These are phyloP conservation scores for Potamarius usumacintae DNA, from an alignment of 2,113 vertebrate species.

Conservation along the genomic window DNA sequence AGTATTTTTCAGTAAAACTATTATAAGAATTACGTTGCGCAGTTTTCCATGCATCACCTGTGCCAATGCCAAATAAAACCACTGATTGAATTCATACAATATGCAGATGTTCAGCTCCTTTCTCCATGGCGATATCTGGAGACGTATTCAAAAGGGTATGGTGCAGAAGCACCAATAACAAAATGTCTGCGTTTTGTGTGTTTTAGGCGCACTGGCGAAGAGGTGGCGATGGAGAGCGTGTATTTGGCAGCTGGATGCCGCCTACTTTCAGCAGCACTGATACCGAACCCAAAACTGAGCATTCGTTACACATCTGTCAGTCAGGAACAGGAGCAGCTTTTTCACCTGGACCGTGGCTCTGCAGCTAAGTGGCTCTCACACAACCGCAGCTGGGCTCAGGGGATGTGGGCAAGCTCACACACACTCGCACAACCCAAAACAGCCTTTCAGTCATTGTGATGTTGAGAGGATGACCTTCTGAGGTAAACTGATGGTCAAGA, in stretches of 20 bases:
- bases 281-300: conserved; percentile 84
- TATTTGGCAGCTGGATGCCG: conserved; percentile 80
- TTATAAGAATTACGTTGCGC: background rate
- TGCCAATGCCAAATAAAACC: background rate
- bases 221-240: conserved; percentile 62
- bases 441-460: background rate
- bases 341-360: conserved; percentile 76
- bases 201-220: conserved; percentile 24
- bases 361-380: conserved; percentile 83
- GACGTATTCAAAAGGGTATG: background rate
- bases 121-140: background rate
- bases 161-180: background rate
- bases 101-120: background rate
- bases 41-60: background rate
- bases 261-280: conserved; percentile 76
- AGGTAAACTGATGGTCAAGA: background rate
- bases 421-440: background rate
- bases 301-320: conserved; percentile 81
- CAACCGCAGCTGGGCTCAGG: conserved; percentile 87
- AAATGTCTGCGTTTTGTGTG: background rate
- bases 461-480: background rate
- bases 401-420: conserved; percentile 71
- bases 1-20: background rate
- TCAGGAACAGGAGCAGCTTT: conserved; percentile 82
- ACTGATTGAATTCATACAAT: too few relatives aligned